Evolutionary conservation across 2,888 invertebrate species (phyloP).

Genomic region (Eretmocerus hayati): DNA sequence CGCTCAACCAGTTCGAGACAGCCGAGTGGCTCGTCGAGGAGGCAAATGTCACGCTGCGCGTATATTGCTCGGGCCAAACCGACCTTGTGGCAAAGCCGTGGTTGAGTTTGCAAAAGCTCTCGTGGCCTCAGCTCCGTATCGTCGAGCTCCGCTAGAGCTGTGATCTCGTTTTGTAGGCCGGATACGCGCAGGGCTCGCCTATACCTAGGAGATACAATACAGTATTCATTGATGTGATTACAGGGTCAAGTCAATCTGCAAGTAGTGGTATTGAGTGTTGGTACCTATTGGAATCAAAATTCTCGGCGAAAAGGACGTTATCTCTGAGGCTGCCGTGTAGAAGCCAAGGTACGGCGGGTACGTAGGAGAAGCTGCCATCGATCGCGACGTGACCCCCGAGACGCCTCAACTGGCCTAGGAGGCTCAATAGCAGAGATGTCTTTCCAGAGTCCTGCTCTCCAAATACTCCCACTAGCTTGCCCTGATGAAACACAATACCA

Average conservation of each 20-base stretch:
- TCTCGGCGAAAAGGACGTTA: slow-evolving; percentile 55
- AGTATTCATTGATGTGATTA: not conserved
- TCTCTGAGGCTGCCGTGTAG: slow-evolving; percentile 55
- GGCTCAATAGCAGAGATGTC: slow-evolving; percentile 49
- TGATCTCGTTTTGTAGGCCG: slow-evolving; percentile 50
- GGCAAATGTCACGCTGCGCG: slow-evolving; percentile 33
- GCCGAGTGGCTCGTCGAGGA: slow-evolving; percentile 31
- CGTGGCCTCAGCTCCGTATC: slow-evolving; percentile 52
- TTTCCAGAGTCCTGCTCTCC: slow-evolving; percentile 54
- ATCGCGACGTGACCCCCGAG: slow-evolving; percentile 44
- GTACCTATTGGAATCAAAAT: slow-evolving; percentile 48
- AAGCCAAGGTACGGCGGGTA: slow-evolving; percentile 54
- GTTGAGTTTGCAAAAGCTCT: slow-evolving; percentile 48
- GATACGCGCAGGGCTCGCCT: slow-evolving; percentile 50
- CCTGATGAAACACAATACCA: too few relatives aligned
- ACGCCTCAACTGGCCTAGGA: slow-evolving; percentile 49
- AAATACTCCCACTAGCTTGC: slow-evolving; percentile 51
- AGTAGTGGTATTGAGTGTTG: not conserved
- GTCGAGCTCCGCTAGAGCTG: slow-evolving; percentile 50
- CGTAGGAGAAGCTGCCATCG: slow-evolving; percentile 49
- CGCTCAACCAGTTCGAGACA: slow-evolving; percentile 24
- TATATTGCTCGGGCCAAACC: slow-evolving; percentile 52
- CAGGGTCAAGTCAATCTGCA: not conserved
- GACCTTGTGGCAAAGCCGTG: slow-evolving; percentile 48
- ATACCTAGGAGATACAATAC: slow-evolving; percentile 37